A percentile compares a stretch with the other conserved stretches of the same genome.
Conservation (phyloP, 2,797 vertebrate species). For the Tragopan temminckii region DNA sequence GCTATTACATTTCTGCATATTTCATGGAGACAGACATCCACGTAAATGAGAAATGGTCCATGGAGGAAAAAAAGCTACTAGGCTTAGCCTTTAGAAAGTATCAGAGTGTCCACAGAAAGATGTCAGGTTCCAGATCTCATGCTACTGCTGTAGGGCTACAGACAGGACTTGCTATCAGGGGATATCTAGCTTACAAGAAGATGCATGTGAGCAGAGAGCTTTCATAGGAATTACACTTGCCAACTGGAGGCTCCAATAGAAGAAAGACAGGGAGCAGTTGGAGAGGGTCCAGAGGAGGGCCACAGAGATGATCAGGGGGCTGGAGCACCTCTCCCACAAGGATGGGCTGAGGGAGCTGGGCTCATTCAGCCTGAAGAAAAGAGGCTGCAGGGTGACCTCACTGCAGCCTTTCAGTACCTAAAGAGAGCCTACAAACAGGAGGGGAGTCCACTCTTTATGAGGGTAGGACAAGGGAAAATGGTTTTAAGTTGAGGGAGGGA, state of each 20-base stretch:
- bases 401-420: too few species aligned
- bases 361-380: too few species aligned
- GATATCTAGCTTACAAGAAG: neutral
- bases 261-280: too few species aligned
- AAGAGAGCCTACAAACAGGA: too few species aligned
- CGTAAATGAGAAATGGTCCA: neutral
- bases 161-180: neutral
- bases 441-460: too few species aligned
- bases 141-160: neutral
- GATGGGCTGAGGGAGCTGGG: too few species aligned
- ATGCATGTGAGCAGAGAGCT: neutral
- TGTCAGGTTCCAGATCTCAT: neutral
- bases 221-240: neutral
- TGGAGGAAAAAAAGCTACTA: neutral
- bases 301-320: too few species aligned
- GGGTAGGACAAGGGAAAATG: too few species aligned
- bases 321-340: too few species aligned
- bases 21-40: neutral
- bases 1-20: neutral
- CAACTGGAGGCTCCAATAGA: neutral
- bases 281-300: too few species aligned
- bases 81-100: neutral
- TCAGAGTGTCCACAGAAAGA: neutral
- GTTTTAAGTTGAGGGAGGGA: too few species aligned
- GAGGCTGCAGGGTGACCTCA: too few species aligned